These are phyloP conservation scores for Siphlonurus alternatus DNA, from an alignment of 2,888 invertebrate species.

Conservation along the genomic window DNA sequence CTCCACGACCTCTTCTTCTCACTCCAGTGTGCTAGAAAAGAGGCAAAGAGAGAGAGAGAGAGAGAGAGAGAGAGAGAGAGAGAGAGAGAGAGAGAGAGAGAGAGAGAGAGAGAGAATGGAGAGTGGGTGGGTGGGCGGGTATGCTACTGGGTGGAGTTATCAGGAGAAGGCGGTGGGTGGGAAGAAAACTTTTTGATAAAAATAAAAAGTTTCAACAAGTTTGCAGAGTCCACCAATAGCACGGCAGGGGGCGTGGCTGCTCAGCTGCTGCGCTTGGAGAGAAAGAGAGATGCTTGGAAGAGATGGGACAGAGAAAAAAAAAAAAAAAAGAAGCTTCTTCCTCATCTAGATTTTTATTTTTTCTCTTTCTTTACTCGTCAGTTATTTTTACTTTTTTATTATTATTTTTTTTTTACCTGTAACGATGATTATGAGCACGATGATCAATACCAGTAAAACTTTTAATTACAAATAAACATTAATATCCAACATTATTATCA, in stretches of 20 bases:
- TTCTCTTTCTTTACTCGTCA: neutral
- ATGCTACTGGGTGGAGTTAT: neutral
- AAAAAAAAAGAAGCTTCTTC: neutral
- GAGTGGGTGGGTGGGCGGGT: neutral
- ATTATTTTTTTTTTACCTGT: neutral
- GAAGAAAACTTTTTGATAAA: slow-evolving; percentile 4
- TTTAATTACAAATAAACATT: neutral
- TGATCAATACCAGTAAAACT: neutral
- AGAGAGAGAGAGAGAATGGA: neutral
- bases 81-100: neutral
- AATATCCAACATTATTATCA: too few species aligned
- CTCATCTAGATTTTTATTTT: neutral
- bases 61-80: neutral
- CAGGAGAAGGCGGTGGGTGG: slow-evolving; percentile 2
- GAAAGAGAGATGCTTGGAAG: neutral
- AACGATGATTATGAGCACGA: neutral
- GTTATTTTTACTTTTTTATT: neutral
- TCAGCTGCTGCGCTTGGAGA: too few species aligned
- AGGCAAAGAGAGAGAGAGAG: neutral
- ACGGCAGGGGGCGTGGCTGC: neutral
- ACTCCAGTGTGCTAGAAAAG: neutral
- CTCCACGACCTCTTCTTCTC: neutral
- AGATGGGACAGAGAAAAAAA: neutral
- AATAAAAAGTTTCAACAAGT: slow-evolving; percentile 4
- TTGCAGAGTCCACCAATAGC: neutral